Evolutionary conservation across 37 sponge, comb jelly and placozoan genomes (phyloP), one percentile per base, ranked within the genome.

Genomic region (Agelas oroides): DNA sequence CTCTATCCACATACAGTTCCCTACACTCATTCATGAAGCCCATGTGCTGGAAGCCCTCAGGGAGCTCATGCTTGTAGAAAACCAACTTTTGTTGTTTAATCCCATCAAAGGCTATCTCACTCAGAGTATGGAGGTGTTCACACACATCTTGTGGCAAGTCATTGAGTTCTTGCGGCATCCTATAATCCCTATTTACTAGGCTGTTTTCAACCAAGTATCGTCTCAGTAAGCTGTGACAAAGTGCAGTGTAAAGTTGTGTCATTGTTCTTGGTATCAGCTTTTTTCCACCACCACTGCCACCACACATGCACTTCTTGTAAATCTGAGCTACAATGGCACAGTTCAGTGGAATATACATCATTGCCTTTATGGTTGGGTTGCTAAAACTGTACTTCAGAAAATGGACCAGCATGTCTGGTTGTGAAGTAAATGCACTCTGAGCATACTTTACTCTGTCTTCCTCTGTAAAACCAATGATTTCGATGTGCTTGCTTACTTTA

Each of bases 281-380:
- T 21, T 70, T 33, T 34, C 40, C 69, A 53, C 31, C 36, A 14
- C 34, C 32, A 20, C 28, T 75, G 20, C 38, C 30, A n/a, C n/a
- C n/a, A n/a, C n/a, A n/a, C n/a, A n/a, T n/a, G n/a, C 46, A 46
- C 46, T 46, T 8, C 54, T 40, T 75, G 70, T 55, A 85, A 6
- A 85, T 39, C 52, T 85, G 38, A 27, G 55, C 59, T 24, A 85
- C 60, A 67, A 85, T 85, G 30, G 70, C 85, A 76, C 53, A 38
- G 58, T 76, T 64, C 59, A 85, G 70, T 34, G 85, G 85, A 69
- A 85, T 53, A 32, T 85, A 85, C 85, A 85, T 85, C 58, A 85
- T 69, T 38, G 66, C 54, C 27, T 85, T 54, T 38, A 85, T 85
- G 77, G 59, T 60, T 39, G 76, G 76, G 76, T 85, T 40, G 31